Evolutionary conservation across 2,888 invertebrate genomes (phyloP).

Genomic region (Drosophila infuscata): DNA sequence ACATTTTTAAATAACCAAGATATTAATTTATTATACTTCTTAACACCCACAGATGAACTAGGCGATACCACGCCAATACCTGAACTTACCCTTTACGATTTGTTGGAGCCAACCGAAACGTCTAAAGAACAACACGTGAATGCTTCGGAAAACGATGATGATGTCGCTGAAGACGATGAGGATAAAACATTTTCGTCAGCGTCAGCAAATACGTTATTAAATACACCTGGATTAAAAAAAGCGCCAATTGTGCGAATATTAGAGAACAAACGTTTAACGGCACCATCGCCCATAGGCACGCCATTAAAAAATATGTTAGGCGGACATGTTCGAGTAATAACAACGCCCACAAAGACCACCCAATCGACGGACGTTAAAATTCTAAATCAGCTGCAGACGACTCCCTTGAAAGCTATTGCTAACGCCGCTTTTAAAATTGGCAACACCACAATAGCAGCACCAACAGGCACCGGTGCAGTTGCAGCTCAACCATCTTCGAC

Average conservation of each 20-base stretch:
- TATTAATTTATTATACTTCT: constrained; percentile 1
- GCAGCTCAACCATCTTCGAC: constrained; percentile 39
- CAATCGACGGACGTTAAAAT: constrained; percentile 61
- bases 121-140: constrained; percentile 54
- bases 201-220: constrained; percentile 55
- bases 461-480: constrained; percentile 3
- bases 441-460: constrained; percentile 65
- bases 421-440: constrained; percentile 54
- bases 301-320: constrained; percentile 48
- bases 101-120: constrained; percentile 70
- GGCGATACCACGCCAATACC: constrained; percentile 73
- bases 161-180: constrained; percentile 20
- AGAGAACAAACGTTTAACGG: constrained; percentile 61
- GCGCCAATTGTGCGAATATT: constrained; percentile 52
- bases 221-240: constrained; percentile 76
- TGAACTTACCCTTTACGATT: constrained; percentile 80
- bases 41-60: constrained; percentile 63
- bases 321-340: constrained; percentile 38
- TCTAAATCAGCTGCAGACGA: constrained; percentile 56
- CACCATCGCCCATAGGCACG: constrained; percentile 38
- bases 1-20: neutral
- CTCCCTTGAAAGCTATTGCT: constrained; percentile 40
- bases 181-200: constrained; percentile 15
- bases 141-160: constrained; percentile 37
- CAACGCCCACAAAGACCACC: constrained; percentile 31